Conservation (phyloP, 2,113 vertebrate genomes). For the Conger conger region DNA sequence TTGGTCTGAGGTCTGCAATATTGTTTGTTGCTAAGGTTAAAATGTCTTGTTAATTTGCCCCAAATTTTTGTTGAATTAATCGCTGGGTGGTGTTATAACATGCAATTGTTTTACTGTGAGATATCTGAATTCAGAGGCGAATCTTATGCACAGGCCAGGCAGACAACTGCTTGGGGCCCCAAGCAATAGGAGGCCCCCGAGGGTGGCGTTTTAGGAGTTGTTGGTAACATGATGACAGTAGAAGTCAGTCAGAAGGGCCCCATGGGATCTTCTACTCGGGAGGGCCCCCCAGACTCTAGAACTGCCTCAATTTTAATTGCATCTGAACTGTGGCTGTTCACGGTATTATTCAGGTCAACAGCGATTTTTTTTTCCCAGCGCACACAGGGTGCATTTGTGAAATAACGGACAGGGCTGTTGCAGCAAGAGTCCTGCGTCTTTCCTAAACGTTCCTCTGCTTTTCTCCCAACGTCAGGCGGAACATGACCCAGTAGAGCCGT, state of each 20-base stretch:
- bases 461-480: constrained; percentile 24
- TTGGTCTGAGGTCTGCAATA: neutral
- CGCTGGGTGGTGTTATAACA: neutral
- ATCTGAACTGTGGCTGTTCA: neutral
- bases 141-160: too few relatives aligned
- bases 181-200: too few relatives aligned
- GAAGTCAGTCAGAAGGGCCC: too few relatives aligned
- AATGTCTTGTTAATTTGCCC: neutral
- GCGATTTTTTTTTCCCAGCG: neutral
- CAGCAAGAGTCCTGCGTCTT: neutral
- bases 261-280: too few relatives aligned
- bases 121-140: neutral
- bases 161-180: too few relatives aligned
- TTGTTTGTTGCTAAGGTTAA: neutral
- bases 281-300: too few relatives aligned
- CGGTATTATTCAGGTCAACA: neutral
- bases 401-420: neutral
- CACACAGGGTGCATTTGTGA: neutral
- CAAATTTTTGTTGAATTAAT: neutral
- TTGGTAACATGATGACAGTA: too few relatives aligned
- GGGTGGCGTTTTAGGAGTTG: too few relatives aligned
- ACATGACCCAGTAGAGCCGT: constrained; percentile 24
- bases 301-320: neutral
- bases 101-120: neutral
- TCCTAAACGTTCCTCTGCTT: constrained; percentile 12